These are phyloP conservation scores for Rhopalosiphum maidis DNA, from an alignment of 1,140 invertebrate species.

Conservation along the genomic window DNA sequence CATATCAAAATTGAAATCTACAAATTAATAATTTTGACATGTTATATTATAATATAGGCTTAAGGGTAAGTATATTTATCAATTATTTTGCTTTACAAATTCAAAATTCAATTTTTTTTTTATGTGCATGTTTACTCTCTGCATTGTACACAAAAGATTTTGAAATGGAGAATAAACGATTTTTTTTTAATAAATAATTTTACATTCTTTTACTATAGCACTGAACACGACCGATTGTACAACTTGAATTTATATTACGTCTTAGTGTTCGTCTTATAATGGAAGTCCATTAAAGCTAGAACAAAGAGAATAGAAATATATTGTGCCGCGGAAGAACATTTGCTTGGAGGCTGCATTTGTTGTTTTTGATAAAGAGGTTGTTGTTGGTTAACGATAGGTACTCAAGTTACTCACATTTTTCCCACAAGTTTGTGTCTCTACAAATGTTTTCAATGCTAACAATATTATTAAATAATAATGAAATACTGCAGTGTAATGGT, in stretches of 20 bases:
- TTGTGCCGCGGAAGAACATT: neutral
- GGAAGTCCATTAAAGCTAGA: neutral
- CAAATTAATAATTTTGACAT: neutral
- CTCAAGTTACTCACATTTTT: neutral
- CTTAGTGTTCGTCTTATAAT: neutral
- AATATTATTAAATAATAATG: neutral
- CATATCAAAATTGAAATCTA: too few species aligned
- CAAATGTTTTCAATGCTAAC: neutral
- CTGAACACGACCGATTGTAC: neutral
- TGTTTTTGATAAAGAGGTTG: slow-evolving; percentile 15
- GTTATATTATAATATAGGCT: neutral
- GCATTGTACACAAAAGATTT: neutral
- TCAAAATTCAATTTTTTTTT: neutral
- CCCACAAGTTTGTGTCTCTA: neutral
- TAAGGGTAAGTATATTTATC: neutral
- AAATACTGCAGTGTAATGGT: neutral
- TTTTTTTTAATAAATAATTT: neutral
- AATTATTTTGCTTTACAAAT: neutral
- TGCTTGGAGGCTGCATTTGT: neutral
- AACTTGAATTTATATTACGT: neutral
- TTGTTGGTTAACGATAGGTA: neutral
- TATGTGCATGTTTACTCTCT: neutral
- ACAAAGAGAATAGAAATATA: neutral
- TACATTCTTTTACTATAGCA: neutral
- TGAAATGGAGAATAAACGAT: neutral